A percentile compares a stretch with the other conserved stretches of the same genome.
Conservation (phyloP, 2,113 vertebrate genomes). For the Todiramphus saurophagus region DNA sequence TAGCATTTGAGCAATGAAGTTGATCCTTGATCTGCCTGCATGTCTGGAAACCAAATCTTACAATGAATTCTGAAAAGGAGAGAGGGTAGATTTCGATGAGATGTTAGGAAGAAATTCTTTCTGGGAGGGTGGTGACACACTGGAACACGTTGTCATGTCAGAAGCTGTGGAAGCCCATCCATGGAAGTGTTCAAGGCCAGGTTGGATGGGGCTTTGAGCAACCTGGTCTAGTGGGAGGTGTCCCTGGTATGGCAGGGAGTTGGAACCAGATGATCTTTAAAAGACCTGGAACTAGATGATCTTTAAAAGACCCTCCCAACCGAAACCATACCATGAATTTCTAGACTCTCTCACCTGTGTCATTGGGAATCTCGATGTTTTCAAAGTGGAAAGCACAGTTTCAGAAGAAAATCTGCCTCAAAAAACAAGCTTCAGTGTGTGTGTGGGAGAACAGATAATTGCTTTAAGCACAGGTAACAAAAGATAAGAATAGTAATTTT, state of each 20-base stretch:
- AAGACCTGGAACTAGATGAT: background rate
- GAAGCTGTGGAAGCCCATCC: background rate
- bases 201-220: accelerated
- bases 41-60: background rate
- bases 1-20: background rate
- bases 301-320: background rate
- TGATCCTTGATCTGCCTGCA: background rate
- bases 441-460: background rate
- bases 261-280: accelerated
- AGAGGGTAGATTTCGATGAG: background rate
- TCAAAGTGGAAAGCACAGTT: background rate
- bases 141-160: background rate
- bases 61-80: background rate
- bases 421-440: background rate
- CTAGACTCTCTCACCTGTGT: background rate
- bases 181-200: background rate
- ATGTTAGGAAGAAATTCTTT: background rate
- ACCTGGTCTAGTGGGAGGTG: accelerated
- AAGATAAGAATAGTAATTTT: background rate
- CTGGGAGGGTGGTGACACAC: accelerated
- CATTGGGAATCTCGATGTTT: background rate
- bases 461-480: background rate
- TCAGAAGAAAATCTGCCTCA: background rate
- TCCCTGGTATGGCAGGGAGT: background rate
- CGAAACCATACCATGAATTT: background rate